phyloP scores from a whole-genome alignment of 2,113 vertebrate genomes.

The Colinus virginianus region DNA sequence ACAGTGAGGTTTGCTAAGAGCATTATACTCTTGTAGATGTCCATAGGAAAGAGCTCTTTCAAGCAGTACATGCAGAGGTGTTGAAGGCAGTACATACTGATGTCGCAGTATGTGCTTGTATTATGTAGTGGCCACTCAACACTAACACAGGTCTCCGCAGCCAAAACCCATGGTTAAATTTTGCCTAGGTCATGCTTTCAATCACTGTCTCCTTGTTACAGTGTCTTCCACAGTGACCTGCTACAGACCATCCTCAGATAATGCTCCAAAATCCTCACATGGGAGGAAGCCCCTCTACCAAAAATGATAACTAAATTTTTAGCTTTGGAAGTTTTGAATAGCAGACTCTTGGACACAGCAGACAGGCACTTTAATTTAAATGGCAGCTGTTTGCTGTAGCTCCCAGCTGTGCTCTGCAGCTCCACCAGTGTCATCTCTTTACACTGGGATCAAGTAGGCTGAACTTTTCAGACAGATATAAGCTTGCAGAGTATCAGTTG shows the following conservation, averaged over 20 bases:
- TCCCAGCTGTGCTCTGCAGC: background rate
- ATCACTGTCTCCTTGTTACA: background rate
- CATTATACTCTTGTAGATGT: accelerated
- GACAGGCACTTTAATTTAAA: background rate
- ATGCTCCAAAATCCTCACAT: background rate
- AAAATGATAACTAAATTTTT: background rate
- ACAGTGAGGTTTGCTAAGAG: background rate
- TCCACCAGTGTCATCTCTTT: background rate
- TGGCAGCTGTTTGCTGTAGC: background rate
- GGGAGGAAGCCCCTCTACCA: background rate
- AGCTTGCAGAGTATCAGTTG: slow-evolving; percentile 12
- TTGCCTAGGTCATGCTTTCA: background rate
- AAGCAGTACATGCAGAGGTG: background rate
- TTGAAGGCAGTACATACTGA: background rate
- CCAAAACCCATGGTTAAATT: background rate
- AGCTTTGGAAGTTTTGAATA: background rate
- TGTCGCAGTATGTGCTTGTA: background rate
- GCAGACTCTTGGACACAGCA: background rate
- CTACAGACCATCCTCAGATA: background rate
- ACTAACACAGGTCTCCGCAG: background rate
- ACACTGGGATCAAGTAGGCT: slow-evolving; percentile 17
- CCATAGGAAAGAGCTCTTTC: background rate
- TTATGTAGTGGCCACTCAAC: accelerated
- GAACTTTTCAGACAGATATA: background rate
- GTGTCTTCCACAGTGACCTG: background rate